Conservation (phyloP, 2,113 vertebrate species). For the Hypocryptadius cinnamomeus region DNA sequence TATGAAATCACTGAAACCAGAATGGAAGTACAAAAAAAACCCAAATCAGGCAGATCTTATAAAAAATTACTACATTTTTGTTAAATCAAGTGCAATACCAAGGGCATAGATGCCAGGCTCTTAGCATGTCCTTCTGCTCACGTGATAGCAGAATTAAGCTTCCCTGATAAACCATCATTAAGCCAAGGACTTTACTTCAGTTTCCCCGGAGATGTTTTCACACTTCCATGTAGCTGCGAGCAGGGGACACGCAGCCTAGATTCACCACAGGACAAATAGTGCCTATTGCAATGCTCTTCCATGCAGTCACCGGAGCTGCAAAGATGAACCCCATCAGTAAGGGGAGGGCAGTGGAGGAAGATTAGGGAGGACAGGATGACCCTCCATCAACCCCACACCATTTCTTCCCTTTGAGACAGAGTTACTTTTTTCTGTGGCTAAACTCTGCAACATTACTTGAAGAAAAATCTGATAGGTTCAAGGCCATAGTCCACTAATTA, state of each 20-base stretch:
- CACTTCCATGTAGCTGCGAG: fast-evolving
- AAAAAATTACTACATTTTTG: background rate
- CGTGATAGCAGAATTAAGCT: background rate
- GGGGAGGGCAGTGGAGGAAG: background rate
- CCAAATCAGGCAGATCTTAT: background rate
- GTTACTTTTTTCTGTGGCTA: background rate
- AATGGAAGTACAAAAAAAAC: background rate
- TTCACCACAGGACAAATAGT: background rate
- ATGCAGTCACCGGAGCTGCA: background rate
- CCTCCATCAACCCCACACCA: background rate
- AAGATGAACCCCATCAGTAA: background rate
- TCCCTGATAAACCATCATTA: background rate
- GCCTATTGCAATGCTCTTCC: background rate
- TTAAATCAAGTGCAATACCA: background rate
- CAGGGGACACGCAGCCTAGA: background rate
- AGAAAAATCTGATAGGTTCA: background rate
- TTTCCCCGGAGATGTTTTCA: background rate
- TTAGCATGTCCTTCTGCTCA: background rate
- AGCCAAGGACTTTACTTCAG: background rate
- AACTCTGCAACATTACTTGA: background rate
- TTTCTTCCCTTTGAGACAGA: background rate
- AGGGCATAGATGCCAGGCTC: background rate
- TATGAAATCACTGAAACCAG: background rate
- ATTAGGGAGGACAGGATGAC: background rate
- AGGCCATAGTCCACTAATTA: background rate